Base-by-base conservation (phyloP, 1,140 invertebrate genomes). In the Maniola jurtina region DNA sequence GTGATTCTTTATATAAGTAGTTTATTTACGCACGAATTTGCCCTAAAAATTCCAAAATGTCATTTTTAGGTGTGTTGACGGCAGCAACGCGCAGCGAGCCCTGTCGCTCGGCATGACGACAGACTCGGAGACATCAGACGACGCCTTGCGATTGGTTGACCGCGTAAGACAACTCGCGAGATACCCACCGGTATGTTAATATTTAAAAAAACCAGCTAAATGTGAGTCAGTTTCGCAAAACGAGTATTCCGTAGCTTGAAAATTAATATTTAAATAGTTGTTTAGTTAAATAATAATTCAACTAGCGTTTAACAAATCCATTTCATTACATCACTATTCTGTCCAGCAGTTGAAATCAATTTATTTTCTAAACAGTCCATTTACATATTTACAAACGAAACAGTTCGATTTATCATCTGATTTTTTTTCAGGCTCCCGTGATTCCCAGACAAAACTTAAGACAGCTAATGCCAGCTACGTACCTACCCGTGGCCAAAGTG, bases 401-500 rank as follows among this genome's bases (percentile, higher is more conserved):
- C n/a, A n/a, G 36, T 36, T 36, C 10, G 7, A 38, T 38, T 38
- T 6, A 6, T 3, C 6, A 38, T 50, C 35, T 16, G 16, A 52
- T 63, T n/a, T 34, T 6, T 52, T 52, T 64, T 61, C 81, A 92
- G 90, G 81, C 86, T 11, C 83, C 86, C 0, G 66, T 89, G 13
- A 93, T 93, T 69, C 92, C 92, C 33, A 92, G 91, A 73, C 92
- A 93, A 83, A 94, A 93, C 78, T 79, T 92, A 59, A 92, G 91
- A 76, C 94, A 89, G 81, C 91, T 92, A 79, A 94, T 92, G 92
- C 92, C 76, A 69, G 92, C 93, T 25, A 92, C 91, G 13, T 91
- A 91, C 55, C 75, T 92, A 0, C 92, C 93, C 0, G 93, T 93
- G 35, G 95, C 95, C 2, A 95, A 94, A 82, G 94, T 96, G 6